These are phyloP conservation scores for Drosophila parvula DNA, from an alignment of 1,140 invertebrate genomes.

Conservation along the genomic window DNA sequence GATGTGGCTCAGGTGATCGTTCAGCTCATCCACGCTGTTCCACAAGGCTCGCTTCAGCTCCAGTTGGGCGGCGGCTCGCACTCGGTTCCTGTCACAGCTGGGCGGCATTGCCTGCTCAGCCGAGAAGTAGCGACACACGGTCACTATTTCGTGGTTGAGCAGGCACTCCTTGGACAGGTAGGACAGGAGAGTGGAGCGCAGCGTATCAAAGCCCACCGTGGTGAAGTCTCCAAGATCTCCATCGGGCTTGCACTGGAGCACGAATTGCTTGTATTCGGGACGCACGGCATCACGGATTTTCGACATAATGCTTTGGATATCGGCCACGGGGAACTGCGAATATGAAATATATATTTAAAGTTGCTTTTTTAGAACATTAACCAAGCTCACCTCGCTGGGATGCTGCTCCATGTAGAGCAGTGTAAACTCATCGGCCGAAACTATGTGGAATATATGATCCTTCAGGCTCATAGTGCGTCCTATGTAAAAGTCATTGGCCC, in stretches of 20 bases:
- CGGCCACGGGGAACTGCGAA: slow-evolving; percentile 89
- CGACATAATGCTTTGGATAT: slow-evolving; percentile 88
- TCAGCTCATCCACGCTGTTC: slow-evolving; percentile 88
- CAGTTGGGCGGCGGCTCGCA: slow-evolving; percentile 87
- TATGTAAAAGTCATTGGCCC: slow-evolving; percentile 91
- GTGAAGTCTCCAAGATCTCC: slow-evolving; percentile 56
- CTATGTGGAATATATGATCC: slow-evolving; percentile 90
- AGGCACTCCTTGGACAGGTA: slow-evolving; percentile 87
- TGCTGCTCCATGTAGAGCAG: slow-evolving; percentile 94
- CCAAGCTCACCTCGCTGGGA: slow-evolving; percentile 86
- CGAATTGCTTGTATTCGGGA: slow-evolving; percentile 90
- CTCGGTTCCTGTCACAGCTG: slow-evolving; percentile 83
- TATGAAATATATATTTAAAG: no score
- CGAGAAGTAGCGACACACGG: slow-evolving; percentile 88
- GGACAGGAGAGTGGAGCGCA: slow-evolving; percentile 86
- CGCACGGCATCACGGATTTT: slow-evolving; percentile 88
- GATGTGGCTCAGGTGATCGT: slow-evolving; percentile 87
- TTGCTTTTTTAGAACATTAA: neutral
- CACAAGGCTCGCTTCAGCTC: slow-evolving; percentile 88
- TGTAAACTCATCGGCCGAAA: slow-evolving; percentile 93
- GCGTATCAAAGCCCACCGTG: slow-evolving; percentile 84
- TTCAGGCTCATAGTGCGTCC: slow-evolving; percentile 91
- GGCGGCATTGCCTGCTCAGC: slow-evolving; percentile 84
- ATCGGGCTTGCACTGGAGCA: slow-evolving; percentile 87
- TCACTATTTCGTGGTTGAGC: slow-evolving; percentile 91